These are phyloP conservation scores for Artibeus lituratus DNA, from an alignment of 2,797 vertebrate species.

Conservation along the genomic window DNA sequence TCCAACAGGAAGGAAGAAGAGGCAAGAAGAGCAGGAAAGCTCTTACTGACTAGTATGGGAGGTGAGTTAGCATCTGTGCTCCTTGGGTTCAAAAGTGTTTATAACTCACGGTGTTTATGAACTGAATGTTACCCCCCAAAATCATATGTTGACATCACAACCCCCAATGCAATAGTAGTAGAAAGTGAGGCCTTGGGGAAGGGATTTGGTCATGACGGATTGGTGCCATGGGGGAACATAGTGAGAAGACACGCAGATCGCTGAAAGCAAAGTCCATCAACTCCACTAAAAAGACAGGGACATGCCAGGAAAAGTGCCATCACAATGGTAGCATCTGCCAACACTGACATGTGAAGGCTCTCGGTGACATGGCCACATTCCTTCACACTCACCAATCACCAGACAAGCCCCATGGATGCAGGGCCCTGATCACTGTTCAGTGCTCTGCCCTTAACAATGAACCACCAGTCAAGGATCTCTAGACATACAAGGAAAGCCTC, in stretches of 20 bases:
- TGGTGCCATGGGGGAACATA: not conserved
- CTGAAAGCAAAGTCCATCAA: not conserved
- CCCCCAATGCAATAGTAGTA: not conserved
- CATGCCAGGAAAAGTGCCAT: not conserved
- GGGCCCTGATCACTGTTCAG: not conserved
- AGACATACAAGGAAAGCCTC: not conserved
- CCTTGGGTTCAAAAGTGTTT: not conserved
- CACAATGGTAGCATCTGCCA: not conserved
- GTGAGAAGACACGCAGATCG: not conserved
- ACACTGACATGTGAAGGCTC: not conserved
- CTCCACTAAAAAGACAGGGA: not conserved
- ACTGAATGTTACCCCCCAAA: not conserved
- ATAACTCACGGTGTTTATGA: not conserved
- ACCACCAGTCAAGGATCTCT: not conserved
- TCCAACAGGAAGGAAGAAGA: not conserved
- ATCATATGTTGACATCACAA: not conserved
- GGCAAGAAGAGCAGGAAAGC: not conserved
- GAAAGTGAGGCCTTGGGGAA: not conserved
- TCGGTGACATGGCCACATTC: not conserved
- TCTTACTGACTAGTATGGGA: no score
- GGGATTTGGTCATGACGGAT: not conserved
- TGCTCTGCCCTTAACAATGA: not conserved
- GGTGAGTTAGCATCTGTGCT: not conserved
- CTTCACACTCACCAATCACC: not conserved
- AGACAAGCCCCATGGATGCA: not conserved